A percentile compares a stretch with the other conserved stretches of the same genome.
Evolutionary conservation across 2,888 invertebrate genomes (phyloP).

Genomic region (Elegia similella): DNA sequence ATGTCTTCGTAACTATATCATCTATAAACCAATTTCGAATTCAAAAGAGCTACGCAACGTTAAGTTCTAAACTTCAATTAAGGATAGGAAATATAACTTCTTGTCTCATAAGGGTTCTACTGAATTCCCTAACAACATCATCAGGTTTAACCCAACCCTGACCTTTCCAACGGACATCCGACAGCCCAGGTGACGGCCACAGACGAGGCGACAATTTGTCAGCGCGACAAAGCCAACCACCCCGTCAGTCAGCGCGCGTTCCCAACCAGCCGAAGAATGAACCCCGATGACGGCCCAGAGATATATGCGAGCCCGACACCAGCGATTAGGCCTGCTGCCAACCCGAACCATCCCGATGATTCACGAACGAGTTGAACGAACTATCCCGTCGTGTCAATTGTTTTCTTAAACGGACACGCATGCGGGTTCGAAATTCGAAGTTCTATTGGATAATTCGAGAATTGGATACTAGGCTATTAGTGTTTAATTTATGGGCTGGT

Average conservation of each 20-base stretch:
- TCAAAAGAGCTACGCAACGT: no score
- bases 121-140: not conserved
- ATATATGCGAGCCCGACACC: slow-evolving; percentile 69
- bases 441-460: slow-evolving; percentile 51
- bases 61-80: no score
- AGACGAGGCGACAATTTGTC: slow-evolving; percentile 74
- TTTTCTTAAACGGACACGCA: slow-evolving; percentile 71
- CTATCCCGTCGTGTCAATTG: slow-evolving; percentile 65
- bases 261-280: slow-evolving; percentile 72
- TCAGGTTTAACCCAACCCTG: slow-evolving; percentile 2
- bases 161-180: slow-evolving; percentile 34
- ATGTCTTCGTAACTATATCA: no score
- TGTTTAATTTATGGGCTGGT: slow-evolving; percentile 27
- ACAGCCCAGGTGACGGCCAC: slow-evolving; percentile 41
- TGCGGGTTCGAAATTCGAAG: slow-evolving; percentile 68
- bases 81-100: not conserved
- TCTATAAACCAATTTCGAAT: no score
- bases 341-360: slow-evolving; percentile 62
- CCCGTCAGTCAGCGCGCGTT: slow-evolving; percentile 69
- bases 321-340: slow-evolving; percentile 78
- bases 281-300: slow-evolving; percentile 71
- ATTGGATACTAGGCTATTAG: slow-evolving; percentile 25
- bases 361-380: slow-evolving; percentile 71
- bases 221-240: slow-evolving; percentile 57
- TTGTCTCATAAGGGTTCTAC: not conserved